Conservation (phyloP, 2,888 invertebrate genomes). For the Drosophila imparisetae region DNA sequence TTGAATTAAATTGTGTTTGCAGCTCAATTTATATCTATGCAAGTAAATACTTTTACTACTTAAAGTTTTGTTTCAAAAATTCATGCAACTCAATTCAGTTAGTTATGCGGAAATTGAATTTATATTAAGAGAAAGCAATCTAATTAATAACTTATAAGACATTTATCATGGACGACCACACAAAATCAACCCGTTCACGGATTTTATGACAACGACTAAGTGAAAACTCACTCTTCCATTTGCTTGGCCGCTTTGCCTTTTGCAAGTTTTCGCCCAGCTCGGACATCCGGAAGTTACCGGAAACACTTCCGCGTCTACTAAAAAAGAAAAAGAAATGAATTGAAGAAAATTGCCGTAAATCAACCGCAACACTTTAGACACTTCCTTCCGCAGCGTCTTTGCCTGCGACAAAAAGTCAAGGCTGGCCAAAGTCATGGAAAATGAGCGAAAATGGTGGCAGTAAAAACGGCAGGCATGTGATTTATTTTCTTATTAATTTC, state of each 20-base stretch:
- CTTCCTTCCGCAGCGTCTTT: constrained; percentile 59
- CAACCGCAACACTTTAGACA: constrained; percentile 68
- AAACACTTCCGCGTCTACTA: constrained; percentile 53
- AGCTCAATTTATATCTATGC: background rate
- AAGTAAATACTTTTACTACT: background rate
- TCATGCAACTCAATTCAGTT: background rate
- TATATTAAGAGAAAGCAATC: constrained; percentile 17
- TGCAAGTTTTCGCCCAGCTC: constrained; percentile 32
- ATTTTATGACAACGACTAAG: constrained; percentile 48
- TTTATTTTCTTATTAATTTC: constrained; percentile 76
- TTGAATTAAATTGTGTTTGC: background rate
- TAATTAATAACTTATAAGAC: constrained; percentile 55
- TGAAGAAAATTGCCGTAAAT: constrained; percentile 54
- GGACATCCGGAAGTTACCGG: constrained; percentile 57
- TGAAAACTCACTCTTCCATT: constrained; percentile 36
- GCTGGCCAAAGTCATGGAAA: constrained; percentile 21
- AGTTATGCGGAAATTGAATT: constrained; percentile 38
- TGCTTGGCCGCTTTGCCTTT: constrained; percentile 13
- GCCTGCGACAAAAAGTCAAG: constrained; percentile 58
- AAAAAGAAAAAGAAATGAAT: constrained; percentile 13
- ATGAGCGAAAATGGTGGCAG: constrained; percentile 21
- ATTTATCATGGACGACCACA: constrained; percentile 43
- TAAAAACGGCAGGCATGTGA: constrained; percentile 62
- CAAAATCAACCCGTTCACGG: constrained; percentile 41
- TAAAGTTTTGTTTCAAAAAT: background rate